A percentile compares a stretch with the other conserved stretches of the same genome.
Conservation (phyloP, 2,797 vertebrate species). For the Lacerta bilineata region DNA sequence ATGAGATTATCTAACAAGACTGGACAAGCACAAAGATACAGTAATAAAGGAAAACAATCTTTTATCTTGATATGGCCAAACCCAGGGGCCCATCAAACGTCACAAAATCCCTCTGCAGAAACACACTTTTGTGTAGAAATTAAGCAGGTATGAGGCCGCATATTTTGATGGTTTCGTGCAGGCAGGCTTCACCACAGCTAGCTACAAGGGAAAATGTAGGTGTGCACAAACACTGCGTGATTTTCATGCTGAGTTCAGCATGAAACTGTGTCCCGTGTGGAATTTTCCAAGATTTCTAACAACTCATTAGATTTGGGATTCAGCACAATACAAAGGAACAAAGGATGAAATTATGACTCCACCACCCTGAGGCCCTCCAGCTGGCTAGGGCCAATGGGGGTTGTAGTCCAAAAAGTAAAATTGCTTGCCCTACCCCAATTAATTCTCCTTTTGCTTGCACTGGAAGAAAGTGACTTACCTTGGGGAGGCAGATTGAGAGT, state of each 20-base stretch:
- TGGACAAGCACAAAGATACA: constrained; percentile 21
- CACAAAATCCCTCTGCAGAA: not conserved
- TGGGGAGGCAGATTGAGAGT: too few relatives aligned
- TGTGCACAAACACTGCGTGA: not conserved
- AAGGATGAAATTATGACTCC: not conserved
- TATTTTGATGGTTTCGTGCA: not conserved
- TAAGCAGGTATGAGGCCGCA: too few relatives aligned
- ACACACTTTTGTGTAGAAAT: not conserved
- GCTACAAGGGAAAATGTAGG: not conserved
- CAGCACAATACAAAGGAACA: not conserved
- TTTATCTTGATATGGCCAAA: constrained; percentile 4
- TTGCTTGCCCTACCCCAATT: too few relatives aligned
- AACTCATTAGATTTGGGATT: not conserved
- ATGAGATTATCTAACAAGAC: constrained; percentile 56
- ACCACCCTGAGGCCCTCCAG: too few relatives aligned
- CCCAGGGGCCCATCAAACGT: not conserved
- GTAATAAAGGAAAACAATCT: constrained; percentile 15
- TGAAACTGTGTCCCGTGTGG: not conserved
- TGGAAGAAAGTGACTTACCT: too few relatives aligned
- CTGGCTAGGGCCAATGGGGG: too few relatives aligned
- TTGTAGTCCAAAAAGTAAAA: too few relatives aligned
- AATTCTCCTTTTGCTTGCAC: too few relatives aligned
- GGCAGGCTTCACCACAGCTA: not conserved
- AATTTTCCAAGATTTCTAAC: not conserved
- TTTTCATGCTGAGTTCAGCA: not conserved